These are phyloP conservation scores for Rhea pennata DNA, from an alignment of 2,113 vertebrate species.

Conservation along the genomic window DNA sequence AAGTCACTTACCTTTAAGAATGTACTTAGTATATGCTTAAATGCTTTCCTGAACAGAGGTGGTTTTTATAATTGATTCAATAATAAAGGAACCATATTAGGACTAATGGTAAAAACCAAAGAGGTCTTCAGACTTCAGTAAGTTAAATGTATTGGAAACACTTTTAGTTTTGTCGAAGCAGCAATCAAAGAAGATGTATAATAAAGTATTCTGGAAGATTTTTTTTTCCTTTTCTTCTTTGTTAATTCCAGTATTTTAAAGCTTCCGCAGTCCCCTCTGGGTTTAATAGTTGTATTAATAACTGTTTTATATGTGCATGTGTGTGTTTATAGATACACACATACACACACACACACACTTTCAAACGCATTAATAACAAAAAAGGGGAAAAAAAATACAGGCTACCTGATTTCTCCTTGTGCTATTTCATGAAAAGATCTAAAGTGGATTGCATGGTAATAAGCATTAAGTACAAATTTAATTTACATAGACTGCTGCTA, in stretches of 20 bases:
- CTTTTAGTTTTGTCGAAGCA: not conserved
- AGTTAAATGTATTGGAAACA: not conserved
- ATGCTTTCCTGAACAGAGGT: not conserved
- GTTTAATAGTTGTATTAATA: not conserved
- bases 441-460: not conserved
- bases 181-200: not conserved
- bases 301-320: not conserved
- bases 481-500: not conserved
- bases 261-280: not conserved
- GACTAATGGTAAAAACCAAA: not conserved
- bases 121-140: not conserved
- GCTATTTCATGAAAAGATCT: not conserved
- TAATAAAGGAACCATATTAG: not conserved
- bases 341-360: not conserved
- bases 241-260: not conserved
- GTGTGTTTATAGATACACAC: fast-evolving
- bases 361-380: not conserved
- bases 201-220: not conserved
- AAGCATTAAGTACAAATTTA: slow-evolving; percentile 8
- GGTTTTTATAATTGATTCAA: not conserved
- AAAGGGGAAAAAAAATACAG: not conserved
- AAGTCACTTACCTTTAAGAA: not conserved
- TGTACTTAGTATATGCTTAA: not conserved
- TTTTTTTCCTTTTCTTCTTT: not conserved
- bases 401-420: not conserved